Evolutionary conservation across 2,888 invertebrate genomes (phyloP), one percentile per base, ranked within the genome.

Genomic region (Rotaria sp.): DNA sequence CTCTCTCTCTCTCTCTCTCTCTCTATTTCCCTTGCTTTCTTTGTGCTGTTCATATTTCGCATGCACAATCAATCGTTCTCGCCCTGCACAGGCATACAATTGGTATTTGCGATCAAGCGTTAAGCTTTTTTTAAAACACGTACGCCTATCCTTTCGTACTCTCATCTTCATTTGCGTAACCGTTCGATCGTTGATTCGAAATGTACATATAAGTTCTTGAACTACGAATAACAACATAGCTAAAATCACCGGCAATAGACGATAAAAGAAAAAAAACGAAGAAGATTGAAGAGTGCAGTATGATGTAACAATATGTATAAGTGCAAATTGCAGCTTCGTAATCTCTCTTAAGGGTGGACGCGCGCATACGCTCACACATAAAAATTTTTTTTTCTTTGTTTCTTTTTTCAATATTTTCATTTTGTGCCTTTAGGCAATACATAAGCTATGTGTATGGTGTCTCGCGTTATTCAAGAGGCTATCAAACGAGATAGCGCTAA

Each of bases 31-130:
- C 30, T 59, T 15, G 1, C 13, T 30, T 13, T 59, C n/a, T 13
- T 67, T 67, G 5, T 35, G 21, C 35, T 67, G 67, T 67, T 21
- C 67, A 35, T 67, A 21, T 35, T 35, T 67, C 30, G 67, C 67
- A 67, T 67, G 67, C 35, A 67, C 67, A 67, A 67, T 35, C 35
- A 35, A 67, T 67, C 67, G 35, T 67, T 35, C 35, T 67, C 35
- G 30, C 21, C 21, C 35, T 35, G 35, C 5, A 18, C 21, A 38
- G 3, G 1, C 67, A 67, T 38, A 35, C 67, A 38, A 67, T 67
- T 67, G 67, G 30, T 67, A 67, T 67, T 67, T 67, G 67, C 35
- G 35, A 67, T 67, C 67, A 67, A 30, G 67, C 67, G 67, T 67
- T 67, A 67, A 67, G 67, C 67, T 38, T 67, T 67, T 67, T 67